A percentile compares a stretch with the other conserved stretches of the same genome.
Evolutionary conservation across 2,113 vertebrate genomes (phyloP).

Genomic region (Crotalus tigris): DNA sequence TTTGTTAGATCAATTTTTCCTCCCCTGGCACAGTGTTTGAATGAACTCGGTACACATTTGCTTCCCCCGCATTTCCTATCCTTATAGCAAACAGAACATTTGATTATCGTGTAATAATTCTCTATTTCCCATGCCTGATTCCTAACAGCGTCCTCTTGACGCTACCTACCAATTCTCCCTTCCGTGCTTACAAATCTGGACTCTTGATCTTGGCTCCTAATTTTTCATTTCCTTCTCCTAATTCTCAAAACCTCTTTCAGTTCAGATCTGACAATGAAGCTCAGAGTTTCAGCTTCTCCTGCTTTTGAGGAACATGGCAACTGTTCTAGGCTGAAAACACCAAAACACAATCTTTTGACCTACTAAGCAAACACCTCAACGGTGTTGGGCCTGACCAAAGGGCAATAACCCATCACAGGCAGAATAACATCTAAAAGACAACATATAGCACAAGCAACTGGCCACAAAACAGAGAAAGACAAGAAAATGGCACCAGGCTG

Average conservation of each 20-base stretch:
- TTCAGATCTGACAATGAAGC: background rate
- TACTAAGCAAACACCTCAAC: background rate
- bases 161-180: background rate
- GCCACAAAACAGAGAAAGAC: background rate
- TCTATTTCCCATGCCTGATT: background rate
- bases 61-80: background rate
- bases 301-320: background rate
- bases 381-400: background rate
- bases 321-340: background rate
- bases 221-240: too few species aligned
- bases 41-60: background rate
- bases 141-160: background rate
- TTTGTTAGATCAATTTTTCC: background rate
- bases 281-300: background rate
- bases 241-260: background rate
- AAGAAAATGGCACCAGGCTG: background rate
- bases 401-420: background rate
- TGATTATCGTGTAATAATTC: background rate
- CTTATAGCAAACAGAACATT: background rate
- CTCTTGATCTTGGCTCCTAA: background rate
- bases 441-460: background rate
- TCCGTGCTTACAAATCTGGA: background rate
- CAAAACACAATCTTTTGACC: background rate
- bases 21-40: background rate
- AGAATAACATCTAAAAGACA: background rate